phyloP scores from a whole-genome alignment of 2,113 vertebrate genomes.

The Microcebus jonahi region DNA sequence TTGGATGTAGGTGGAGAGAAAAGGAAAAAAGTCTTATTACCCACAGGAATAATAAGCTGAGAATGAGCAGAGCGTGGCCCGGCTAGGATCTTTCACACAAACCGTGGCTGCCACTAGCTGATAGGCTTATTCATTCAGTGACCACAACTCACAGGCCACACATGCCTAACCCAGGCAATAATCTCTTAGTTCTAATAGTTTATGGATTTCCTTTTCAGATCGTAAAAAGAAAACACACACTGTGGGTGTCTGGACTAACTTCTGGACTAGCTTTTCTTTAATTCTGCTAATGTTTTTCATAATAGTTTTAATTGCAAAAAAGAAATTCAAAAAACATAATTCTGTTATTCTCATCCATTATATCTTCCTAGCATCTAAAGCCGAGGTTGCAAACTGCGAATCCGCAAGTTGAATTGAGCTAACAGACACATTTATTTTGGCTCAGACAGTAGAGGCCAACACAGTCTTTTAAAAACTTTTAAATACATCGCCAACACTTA shows the following conservation, averaged over 20 bases:
- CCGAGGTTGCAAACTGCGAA: constrained; percentile 10
- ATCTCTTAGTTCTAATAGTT: neutral
- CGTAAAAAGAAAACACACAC: neutral
- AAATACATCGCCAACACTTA: neutral
- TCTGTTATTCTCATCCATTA: neutral
- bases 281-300: neutral
- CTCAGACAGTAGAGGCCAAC: neutral
- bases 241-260: neutral
- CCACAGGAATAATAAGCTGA: neutral
- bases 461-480: neutral
- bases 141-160: neutral
- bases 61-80: accelerated
- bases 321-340: neutral
- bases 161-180: neutral
- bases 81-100: accelerated
- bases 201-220: neutral
- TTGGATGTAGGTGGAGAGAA: neutral
- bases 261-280: neutral
- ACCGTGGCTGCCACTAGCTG: neutral
- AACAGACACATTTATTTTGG: constrained; percentile 38
- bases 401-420: neutral
- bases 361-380: neutral
- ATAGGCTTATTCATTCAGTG: neutral
- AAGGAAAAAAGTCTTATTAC: neutral
- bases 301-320: neutral